Base-by-base conservation (phyloP, 2,888 invertebrate genomes). In the Agrotis clavis region DNA sequence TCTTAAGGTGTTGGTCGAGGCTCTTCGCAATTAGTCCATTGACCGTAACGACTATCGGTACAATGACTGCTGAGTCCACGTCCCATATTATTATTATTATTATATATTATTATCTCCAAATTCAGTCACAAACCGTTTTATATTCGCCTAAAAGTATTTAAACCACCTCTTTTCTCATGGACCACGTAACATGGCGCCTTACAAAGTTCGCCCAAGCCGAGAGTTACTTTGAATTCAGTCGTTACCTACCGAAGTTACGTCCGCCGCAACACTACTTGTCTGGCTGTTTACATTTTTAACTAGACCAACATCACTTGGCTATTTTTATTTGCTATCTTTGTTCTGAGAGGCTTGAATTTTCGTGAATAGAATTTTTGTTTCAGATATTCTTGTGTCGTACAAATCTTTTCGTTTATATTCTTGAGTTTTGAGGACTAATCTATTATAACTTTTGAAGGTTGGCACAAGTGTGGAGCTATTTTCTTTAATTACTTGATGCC, bases 261-360 rank as follows among this genome's bases (percentile, higher is more conserved):
- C 30, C 41, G 19, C 70, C 72, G 57, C 76, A 77, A 71, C 51
- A 53, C 65, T 70, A 64, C 67, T 62, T 70, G 77, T 69, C 68
- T 71, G 53, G 51, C 73, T 79, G 78, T 83, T 79, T 86, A 86
- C 84, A 87, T 88, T 86, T 88, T 87, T 86, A 88, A 87, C 82
- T 77, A 84, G 83, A 77, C 65, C 64, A 79, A 79, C 83, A 73
- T 85, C 67, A 71, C 74, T 77, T 77, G 45, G 61, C 73, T 81
- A 62, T 70, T 82, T 83, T 82, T 81, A 77, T 72, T 41, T 82
- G 7, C 57, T 41, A 59, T 50, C 50, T 65, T 78, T 78, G 61
- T 82, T 77, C 57, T 7, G 50, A 21, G 64, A 61, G 48, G n/a
- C 30, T 57, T 30, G 50, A 62, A 59, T 63, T 70, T 47, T 54